Evolutionary conservation across 1,140 invertebrate genomes (phyloP).

Genomic region (Ruditapes philippinarum): DNA sequence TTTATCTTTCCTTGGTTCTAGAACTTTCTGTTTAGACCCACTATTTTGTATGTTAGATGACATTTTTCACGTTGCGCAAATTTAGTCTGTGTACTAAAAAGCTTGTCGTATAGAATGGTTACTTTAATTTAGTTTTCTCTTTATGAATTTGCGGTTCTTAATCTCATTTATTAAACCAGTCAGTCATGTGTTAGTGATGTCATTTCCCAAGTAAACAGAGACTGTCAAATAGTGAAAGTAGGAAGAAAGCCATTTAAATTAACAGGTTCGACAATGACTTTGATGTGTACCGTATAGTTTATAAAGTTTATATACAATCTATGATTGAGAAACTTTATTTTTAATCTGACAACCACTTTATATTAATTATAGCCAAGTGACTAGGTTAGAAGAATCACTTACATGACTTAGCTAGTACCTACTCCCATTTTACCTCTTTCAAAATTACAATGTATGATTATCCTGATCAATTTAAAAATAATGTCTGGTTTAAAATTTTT

Average conservation of each 20-base stretch:
- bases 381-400: too few relatives aligned
- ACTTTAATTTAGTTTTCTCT: background rate
- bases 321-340: too few relatives aligned
- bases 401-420: too few relatives aligned
- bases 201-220: constrained; percentile 56
- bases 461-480: too few relatives aligned
- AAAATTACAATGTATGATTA: too few relatives aligned
- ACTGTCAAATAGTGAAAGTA: background rate
- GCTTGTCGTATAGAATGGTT: constrained; percentile 6
- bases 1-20: background rate
- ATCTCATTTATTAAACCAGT: constrained; percentile 16
- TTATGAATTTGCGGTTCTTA: background rate
- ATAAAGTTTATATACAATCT: too few relatives aligned
- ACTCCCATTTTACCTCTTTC: too few relatives aligned
- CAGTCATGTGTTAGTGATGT: constrained; percentile 62
- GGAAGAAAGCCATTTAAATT: background rate
- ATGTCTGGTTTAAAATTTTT: too few relatives aligned
- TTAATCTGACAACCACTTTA: too few relatives aligned
- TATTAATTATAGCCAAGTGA: too few relatives aligned
- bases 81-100: background rate
- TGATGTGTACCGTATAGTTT: too few relatives aligned
- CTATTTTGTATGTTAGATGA: background rate
- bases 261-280: too few relatives aligned
- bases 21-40: background rate
- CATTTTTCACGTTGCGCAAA: background rate